These are phyloP conservation scores for Kryptopterus vitreolus DNA, from an alignment of 2,797 vertebrate genomes.

Conservation along the genomic window DNA sequence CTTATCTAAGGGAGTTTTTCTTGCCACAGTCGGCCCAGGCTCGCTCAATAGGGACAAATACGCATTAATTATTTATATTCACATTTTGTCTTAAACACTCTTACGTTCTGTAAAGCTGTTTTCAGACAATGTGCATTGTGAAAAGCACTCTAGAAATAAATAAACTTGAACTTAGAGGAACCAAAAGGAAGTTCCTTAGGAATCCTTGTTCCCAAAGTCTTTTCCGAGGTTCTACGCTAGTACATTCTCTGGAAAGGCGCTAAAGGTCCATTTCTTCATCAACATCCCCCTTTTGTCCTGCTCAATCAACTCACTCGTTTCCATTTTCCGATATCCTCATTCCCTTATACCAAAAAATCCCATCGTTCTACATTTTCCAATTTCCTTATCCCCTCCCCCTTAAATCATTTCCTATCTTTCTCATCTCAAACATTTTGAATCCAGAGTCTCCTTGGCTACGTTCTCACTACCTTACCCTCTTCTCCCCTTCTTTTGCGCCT, in stretches of 20 bases:
- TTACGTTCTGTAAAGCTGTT: too few relatives aligned
- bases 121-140: too few relatives aligned
- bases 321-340: not conserved
- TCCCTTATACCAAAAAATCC: not conserved
- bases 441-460: not conserved
- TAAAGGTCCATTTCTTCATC: too few relatives aligned
- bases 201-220: not conserved
- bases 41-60: too few relatives aligned
- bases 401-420: not conserved
- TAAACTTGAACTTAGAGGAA: too few relatives aligned
- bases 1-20: too few relatives aligned
- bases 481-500: constrained; percentile 40
- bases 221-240: not conserved
- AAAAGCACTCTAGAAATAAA: too few relatives aligned
- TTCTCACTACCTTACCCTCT: not conserved
- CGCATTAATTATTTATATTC: too few relatives aligned
- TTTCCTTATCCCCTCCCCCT: too few relatives aligned
- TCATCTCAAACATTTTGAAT: not conserved
- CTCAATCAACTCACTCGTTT: not conserved
- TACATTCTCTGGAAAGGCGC: not conserved
- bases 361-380: not conserved
- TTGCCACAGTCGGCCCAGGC: too few relatives aligned
- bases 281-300: too few relatives aligned
- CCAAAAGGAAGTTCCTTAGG: not conserved
- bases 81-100: too few relatives aligned